phyloP scores from a whole-genome alignment of 64 coral and sea anemone genomes.

The Porites australiensis region DNA sequence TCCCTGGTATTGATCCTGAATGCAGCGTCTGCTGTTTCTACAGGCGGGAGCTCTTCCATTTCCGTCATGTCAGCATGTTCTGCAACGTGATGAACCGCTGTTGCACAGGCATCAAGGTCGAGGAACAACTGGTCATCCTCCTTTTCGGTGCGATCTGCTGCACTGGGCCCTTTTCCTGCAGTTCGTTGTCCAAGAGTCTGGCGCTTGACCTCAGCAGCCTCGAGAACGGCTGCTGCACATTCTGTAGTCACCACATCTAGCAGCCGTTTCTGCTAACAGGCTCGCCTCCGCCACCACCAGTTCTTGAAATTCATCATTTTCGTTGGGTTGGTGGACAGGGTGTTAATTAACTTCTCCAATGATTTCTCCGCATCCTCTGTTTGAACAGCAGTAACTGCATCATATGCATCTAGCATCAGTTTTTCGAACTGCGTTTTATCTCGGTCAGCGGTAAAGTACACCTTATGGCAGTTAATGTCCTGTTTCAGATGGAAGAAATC shows the following conservation, averaged over 20 bases:
- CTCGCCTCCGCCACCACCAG: conserved; percentile 45
- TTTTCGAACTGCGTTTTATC: conserved; percentile 31
- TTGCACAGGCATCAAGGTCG: conserved; percentile 10
- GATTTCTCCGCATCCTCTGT: conserved; percentile 20
- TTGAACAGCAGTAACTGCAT: conserved; percentile 24
- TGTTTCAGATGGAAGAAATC: conserved; percentile 53
- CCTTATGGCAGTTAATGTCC: conserved; percentile 13
- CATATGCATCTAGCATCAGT: conserved; percentile 19
- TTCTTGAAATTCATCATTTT: conserved; percentile 67
- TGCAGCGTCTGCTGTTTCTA: conserved; percentile 15
- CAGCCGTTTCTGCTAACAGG: conserved; percentile 38
- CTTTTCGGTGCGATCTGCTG: conserved; percentile 42
- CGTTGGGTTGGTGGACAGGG: conserved; percentile 13
- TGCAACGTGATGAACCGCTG: conserved; percentile 38
- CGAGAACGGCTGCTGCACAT: conserved; percentile 49
- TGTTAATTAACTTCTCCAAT: conserved; percentile 48
- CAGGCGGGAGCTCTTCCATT: neutral
- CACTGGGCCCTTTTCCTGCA: conserved; percentile 23
- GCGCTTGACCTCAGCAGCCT: conserved; percentile 48
- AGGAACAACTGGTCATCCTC: conserved; percentile 14
- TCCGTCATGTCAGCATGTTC: neutral
- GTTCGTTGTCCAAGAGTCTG: conserved; percentile 38
- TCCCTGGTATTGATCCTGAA: conserved; percentile 39
- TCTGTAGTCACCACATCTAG: conserved; percentile 54
- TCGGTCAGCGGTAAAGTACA: neutral